Base-by-base conservation (phyloP, 2,113 vertebrate species). In the Heptranchias perlo region DNA sequence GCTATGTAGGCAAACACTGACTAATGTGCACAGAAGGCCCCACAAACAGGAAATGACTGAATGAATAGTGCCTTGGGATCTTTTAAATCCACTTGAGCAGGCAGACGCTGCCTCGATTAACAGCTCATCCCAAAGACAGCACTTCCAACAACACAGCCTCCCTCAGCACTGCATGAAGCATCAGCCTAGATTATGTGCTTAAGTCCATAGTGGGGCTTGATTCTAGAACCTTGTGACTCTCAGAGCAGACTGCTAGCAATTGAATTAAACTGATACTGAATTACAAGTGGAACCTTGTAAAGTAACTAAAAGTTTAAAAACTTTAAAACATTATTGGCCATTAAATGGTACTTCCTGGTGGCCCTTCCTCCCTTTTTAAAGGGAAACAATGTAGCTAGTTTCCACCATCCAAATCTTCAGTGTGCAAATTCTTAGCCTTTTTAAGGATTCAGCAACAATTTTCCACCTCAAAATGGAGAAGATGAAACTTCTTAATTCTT, bases 361-460 rank as follows among this genome's bases (percentile, higher is more conserved):
- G 7, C 23, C 47, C 44, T 86, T 82, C 82, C 65, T 67, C 65
- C 65, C 82, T 49, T 86, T 86, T 86, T 49, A 47, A 89, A 54
- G 2, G 23, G 11, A 87, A 54, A 28, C 86, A 28, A 89, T 89
- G 47, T 31, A 54, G 25, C 86, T 89, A 54, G 25, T 54, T 54
- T 89, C 47, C 86, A 89, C 31, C 23, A 54, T 89, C 78, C 49
- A 89, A 28, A 54, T 31, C 25, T 87, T 89, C 47, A 87, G 1
- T 52, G 84, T 28, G 1, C 6, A 87, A 67, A 67, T 67, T 13
- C 28, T 28, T 3, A 25, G 86, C 31, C 10, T 31, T 89, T 52
- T 89, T 52, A 89, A 89, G 10, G 25, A 89, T 89, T 87, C 25
- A 89, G 49, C 86, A 89, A 54, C 47, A 87, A 87, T 52, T 89